phyloP scores from a whole-genome alignment of 2,888 invertebrate genomes.

The Eristalis tenax region DNA sequence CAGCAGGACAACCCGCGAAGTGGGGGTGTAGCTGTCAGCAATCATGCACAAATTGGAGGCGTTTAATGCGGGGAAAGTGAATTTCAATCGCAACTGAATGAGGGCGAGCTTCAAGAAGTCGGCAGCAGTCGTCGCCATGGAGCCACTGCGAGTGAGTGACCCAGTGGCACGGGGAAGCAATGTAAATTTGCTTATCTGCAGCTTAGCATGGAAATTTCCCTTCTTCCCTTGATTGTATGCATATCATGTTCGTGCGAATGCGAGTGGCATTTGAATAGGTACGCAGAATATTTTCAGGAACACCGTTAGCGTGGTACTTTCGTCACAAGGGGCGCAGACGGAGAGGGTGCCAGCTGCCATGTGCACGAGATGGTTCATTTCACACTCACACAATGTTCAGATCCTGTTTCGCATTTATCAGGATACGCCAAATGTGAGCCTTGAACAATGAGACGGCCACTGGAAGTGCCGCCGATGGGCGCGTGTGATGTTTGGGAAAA shows the following conservation, averaged over 20 bases:
- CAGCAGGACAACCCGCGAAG: not conserved
- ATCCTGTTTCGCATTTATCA: not conserved
- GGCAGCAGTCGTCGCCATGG: not conserved
- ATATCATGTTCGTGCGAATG: slow-evolving; percentile 43
- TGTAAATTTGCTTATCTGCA: slow-evolving; percentile 43
- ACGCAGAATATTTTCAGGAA: not conserved
- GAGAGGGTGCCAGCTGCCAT: slow-evolving; percentile 13
- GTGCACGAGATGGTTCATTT: slow-evolving; percentile 41
- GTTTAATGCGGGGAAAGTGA: slow-evolving; percentile 50
- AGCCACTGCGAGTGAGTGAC: too few relatives aligned
- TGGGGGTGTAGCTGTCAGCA: not conserved
- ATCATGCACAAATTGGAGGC: slow-evolving; percentile 60
- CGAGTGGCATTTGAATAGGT: slow-evolving; percentile 55
- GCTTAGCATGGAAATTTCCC: slow-evolving; percentile 56
- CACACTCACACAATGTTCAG: slow-evolving; percentile 19
- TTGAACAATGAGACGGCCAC: not conserved
- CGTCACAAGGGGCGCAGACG: not conserved
- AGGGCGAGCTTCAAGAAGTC: not conserved
- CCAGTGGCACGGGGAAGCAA: not conserved
- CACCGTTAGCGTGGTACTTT: not conserved
- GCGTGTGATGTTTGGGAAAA: not conserved
- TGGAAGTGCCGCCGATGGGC: not conserved
- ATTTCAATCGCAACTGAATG: slow-evolving; percentile 58
- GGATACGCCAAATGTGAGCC: not conserved
- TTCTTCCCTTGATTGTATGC: slow-evolving; percentile 18